phyloP scores from a whole-genome alignment of 35 echinoderm and acorn worm species.

The Holothuria glaberrima region DNA sequence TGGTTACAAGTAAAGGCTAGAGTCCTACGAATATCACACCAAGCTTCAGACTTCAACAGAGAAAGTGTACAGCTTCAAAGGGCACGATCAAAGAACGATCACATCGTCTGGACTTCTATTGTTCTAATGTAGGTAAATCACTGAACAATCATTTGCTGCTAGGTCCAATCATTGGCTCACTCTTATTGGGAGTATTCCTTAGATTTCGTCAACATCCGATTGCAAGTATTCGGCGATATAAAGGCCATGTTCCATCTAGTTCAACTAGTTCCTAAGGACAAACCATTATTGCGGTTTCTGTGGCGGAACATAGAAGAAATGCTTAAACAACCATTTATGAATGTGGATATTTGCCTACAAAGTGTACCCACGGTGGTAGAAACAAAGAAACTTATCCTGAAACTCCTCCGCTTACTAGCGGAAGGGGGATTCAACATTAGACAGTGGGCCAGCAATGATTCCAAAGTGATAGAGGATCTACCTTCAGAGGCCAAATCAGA shows the following conservation, averaged over 20 bases:
- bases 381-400: background rate
- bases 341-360: slow-evolving; percentile 37
- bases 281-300: background rate
- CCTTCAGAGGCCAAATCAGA: slow-evolving; percentile 8
- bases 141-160: background rate
- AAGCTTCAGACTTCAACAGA: slow-evolving; percentile 11
- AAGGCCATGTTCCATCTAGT: background rate
- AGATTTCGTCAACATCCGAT: background rate
- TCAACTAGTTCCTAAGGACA: too few relatives aligned
- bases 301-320: slow-evolving; percentile 11
- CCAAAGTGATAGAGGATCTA: slow-evolving; percentile 8
- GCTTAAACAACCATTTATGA: background rate
- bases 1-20: slow-evolving; percentile 39
- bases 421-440: slow-evolving; percentile 2
- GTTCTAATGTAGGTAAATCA: background rate
- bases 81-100: background rate
- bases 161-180: too few relatives aligned
- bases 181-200: background rate
- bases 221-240: background rate
- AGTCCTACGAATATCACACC: slow-evolving; percentile 12
- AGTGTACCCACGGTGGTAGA: background rate
- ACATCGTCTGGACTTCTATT: slow-evolving; percentile 9
- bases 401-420: background rate
- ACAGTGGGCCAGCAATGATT: slow-evolving; percentile 27
- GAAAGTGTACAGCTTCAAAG: background rate